phyloP scores from a whole-genome alignment of 2,888 invertebrate species.

The Diloba caeruleocephala region DNA sequence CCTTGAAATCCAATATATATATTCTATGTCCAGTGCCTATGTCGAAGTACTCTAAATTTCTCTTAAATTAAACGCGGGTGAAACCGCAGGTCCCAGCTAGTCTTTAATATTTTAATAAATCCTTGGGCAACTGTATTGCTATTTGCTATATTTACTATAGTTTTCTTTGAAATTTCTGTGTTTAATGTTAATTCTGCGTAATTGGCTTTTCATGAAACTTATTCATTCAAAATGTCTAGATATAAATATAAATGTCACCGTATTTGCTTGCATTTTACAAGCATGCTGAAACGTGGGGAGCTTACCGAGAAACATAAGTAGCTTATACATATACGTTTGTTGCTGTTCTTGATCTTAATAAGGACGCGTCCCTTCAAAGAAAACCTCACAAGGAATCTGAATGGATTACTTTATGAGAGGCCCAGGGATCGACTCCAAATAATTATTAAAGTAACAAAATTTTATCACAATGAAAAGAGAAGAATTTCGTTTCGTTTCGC shows the following conservation, averaged over 20 bases:
- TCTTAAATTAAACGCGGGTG: too few relatives aligned
- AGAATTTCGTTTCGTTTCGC: too few relatives aligned
- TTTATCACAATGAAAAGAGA: too few relatives aligned
- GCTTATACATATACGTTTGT: slow-evolving; percentile 41
- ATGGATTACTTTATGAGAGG: slow-evolving; percentile 44
- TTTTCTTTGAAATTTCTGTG: too few relatives aligned
- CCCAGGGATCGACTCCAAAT: slow-evolving; percentile 1
- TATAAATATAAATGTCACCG: slow-evolving; percentile 37
- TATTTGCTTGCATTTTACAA: slow-evolving; percentile 48
- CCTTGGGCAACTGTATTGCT: slow-evolving; percentile 18
- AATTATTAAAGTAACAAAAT: too few relatives aligned
- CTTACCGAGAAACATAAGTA: slow-evolving; percentile 39
- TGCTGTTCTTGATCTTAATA: slow-evolving; percentile 59
- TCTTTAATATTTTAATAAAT: slow-evolving; percentile 40
- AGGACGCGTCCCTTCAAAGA: slow-evolving; percentile 55
- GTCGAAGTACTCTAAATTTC: too few relatives aligned
- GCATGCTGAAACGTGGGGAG: slow-evolving; percentile 15
- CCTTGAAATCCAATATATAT: too few relatives aligned
- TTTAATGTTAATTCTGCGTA: too few relatives aligned
- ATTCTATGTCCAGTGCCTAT: too few relatives aligned
- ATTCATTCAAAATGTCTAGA: slow-evolving; percentile 34
- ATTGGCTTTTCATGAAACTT: slow-evolving; percentile 26
- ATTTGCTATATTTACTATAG: slow-evolving; percentile 37
- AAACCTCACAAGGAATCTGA: slow-evolving; percentile 50
- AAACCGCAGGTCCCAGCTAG: too few relatives aligned